Base-by-base conservation (phyloP, 1,140 invertebrate genomes). In the Drosophila simulans region DNA sequence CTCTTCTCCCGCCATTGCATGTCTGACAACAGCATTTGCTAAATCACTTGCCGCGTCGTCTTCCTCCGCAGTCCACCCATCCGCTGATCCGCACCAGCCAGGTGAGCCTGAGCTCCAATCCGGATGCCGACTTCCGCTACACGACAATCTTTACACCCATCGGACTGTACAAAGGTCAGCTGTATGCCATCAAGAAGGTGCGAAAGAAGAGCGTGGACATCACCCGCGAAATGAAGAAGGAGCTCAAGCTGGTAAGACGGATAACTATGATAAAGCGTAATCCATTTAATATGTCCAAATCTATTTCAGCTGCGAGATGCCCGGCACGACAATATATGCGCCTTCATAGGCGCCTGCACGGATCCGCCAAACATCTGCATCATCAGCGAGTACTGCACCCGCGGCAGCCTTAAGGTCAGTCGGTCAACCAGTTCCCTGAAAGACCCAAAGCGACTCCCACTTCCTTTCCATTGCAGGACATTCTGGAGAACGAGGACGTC, bases 281-380 rank as follows among this genome's bases (percentile, higher is more conserved):
- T 27, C 8, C 15, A 5, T 25, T 5, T 20, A 11, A 52, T 0
- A 40, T 8, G 13, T 45, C 0, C 12, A 17, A 27, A 43, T 5
- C n/a, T 15, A 15, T 3, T 13, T n/a, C 22, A 98, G 97, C 96
- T 98, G 94, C 93, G 97, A 55, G 97, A 98, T 92, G 93, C 98
- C 15, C 94, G 97, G 17, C 97, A 98, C 82, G 97, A 98, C 89
- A 98, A 98, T 91, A 93, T 99, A 42, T 98, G 98, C 89, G 95
- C 96, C 0, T 99, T 99, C 86, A 97, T 99, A 52, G 98, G 98
- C 48, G 97, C 97, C n/a, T 98, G 97, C 89, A 96, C 97, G 10
- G 97, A 98, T 78, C 95, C 97, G 4, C 96, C 96, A 0, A 96
- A 97, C 79, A 96, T 98, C 72, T 97, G 97, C 86, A 96, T 98